These are phyloP conservation scores for Lutra lutra DNA, from an alignment of 2,797 vertebrate species.

Conservation along the genomic window DNA sequence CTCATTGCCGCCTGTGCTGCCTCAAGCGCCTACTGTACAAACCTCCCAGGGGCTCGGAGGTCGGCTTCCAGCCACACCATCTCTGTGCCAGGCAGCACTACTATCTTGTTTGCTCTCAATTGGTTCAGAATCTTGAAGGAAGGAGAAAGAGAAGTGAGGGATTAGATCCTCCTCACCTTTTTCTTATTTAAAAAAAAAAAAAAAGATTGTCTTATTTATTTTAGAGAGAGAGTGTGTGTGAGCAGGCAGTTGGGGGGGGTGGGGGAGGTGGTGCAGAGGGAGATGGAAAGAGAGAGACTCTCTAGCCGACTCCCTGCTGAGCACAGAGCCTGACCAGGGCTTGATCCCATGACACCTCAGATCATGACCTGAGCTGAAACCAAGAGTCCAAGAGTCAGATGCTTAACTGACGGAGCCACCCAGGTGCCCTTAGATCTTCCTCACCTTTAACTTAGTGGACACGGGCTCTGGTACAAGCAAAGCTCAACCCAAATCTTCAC, in stretches of 20 bases:
- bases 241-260: neutral
- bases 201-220: neutral
- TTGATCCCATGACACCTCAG: neutral
- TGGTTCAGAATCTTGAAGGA: constrained; percentile 45
- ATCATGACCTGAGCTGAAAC: neutral
- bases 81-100: neutral
- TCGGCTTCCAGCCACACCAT: neutral
- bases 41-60: neutral
- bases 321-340: neutral
- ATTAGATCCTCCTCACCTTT: neutral
- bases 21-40: neutral
- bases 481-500: neutral
- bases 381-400: neutral
- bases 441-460: neutral
- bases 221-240: neutral
- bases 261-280: neutral
- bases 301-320: neutral
- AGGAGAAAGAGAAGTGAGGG: neutral
- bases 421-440: neutral
- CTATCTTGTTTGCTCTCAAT: neutral
- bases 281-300: neutral
- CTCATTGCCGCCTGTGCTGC: neutral
- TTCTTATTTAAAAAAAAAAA: neutral
- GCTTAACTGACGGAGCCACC: neutral
- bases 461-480: neutral